phyloP scores from a whole-genome alignment of 2,888 invertebrate genomes.

The Andrena trimmerana region DNA sequence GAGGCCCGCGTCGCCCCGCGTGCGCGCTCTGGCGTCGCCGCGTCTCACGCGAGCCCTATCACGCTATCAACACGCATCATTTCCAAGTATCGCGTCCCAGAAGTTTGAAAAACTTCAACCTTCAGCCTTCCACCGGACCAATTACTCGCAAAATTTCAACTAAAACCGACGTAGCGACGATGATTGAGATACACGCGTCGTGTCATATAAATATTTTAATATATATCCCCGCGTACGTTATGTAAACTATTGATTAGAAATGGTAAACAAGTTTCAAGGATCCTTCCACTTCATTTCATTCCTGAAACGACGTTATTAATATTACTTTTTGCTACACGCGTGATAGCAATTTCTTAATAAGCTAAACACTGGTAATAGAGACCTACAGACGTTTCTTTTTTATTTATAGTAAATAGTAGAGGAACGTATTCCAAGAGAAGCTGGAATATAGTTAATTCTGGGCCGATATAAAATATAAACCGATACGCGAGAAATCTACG shows the following conservation, averaged over 20 bases:
- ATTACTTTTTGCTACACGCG: neutral
- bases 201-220: neutral
- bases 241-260: neutral
- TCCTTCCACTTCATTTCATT: neutral
- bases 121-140: neutral
- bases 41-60: conserved; percentile 39
- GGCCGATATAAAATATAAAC: too few relatives aligned
- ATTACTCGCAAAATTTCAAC: neutral
- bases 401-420: too few relatives aligned
- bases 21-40: conserved; percentile 48
- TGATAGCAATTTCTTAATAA: too few relatives aligned
- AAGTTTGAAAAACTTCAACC: neutral
- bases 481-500: neutral
- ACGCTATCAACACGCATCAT: neutral
- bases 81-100: neutral
- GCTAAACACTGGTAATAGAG: too few relatives aligned
- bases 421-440: too few relatives aligned
- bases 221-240: neutral
- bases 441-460: neutral
- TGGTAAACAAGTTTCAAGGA: neutral
- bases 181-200: too few relatives aligned
- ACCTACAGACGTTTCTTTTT: too few relatives aligned
- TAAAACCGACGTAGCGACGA: too few relatives aligned
- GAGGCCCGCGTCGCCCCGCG: conserved; percentile 26
- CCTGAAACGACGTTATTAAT: neutral